These are phyloP conservation scores for Onychomys torridus DNA, from an alignment of 2,797 vertebrate species.

Conservation along the genomic window DNA sequence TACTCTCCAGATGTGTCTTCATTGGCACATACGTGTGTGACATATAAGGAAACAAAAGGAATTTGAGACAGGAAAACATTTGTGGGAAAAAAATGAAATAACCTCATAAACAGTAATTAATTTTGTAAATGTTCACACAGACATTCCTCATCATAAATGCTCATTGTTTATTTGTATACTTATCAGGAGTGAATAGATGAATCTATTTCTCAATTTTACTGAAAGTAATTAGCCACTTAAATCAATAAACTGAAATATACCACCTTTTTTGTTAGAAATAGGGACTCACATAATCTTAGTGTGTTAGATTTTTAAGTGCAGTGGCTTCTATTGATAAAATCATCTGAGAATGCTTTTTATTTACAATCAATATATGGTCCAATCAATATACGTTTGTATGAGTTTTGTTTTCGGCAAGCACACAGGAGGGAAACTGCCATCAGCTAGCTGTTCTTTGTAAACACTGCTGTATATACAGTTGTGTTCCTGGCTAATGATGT, in stretches of 20 bases:
- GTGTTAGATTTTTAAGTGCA: background rate
- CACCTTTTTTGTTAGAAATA: background rate
- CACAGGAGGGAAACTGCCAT: conserved; percentile 17
- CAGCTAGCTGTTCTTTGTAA: conserved; percentile 68
- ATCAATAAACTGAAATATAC: background rate
- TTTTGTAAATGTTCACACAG: background rate
- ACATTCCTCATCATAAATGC: background rate
- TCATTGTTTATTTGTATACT: background rate
- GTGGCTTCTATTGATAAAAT: background rate
- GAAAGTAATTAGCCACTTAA: background rate
- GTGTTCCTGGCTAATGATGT: conserved; percentile 38
- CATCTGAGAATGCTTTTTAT: conserved; percentile 12
- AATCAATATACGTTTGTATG: conserved; percentile 67
- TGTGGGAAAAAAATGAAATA: background rate
- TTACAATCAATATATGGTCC: background rate
- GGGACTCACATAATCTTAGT: background rate
- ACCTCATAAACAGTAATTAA: background rate
- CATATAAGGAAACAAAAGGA: background rate
- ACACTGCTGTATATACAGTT: conserved; percentile 47
- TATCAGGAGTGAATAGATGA: background rate
- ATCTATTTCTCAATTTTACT: background rate
- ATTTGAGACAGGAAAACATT: background rate
- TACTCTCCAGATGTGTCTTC: background rate
- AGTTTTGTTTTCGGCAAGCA: conserved; percentile 56
- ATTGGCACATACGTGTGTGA: background rate